Conservation (phyloP, 2,888 invertebrate genomes). For the Sinelater perroti region DNA sequence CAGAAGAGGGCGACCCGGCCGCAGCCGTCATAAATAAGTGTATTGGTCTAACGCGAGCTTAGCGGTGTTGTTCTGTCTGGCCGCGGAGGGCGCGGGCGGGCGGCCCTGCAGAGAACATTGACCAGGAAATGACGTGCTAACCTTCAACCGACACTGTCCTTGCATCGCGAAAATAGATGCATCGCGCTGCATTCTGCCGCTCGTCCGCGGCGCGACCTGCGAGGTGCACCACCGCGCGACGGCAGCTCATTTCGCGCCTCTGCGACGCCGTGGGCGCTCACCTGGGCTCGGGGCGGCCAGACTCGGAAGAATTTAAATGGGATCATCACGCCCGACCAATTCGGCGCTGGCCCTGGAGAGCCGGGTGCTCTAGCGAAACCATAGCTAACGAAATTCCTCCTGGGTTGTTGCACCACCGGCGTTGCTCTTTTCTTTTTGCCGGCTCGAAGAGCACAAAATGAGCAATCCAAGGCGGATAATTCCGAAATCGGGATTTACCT, state of each 20-base stretch:
- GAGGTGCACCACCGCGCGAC: constrained; percentile 14
- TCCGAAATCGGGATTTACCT: too few relatives aligned
- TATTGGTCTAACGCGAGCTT: constrained; percentile 36
- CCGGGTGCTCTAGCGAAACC: too few relatives aligned
- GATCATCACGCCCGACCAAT: too few relatives aligned
- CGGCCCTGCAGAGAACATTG: constrained; percentile 48
- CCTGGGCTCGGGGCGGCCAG: neutral
- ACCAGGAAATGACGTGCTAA: constrained; percentile 51
- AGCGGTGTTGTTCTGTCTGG: constrained; percentile 40
- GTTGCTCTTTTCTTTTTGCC: too few relatives aligned
- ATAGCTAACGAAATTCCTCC: too few relatives aligned
- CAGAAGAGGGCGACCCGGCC: constrained; percentile 10
- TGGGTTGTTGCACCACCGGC: too few relatives aligned
- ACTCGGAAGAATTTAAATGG: constrained; percentile 1
- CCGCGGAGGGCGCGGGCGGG: constrained; percentile 36
- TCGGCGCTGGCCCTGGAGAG: too few relatives aligned
- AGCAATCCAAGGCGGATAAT: too few relatives aligned
- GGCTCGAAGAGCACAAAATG: too few relatives aligned
- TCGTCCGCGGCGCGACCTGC: constrained; percentile 8
- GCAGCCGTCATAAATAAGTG: constrained; percentile 34
- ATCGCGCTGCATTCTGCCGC: constrained; percentile 41
- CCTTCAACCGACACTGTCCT: constrained; percentile 45
- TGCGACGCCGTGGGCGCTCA: too few relatives aligned
- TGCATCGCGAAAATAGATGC: constrained; percentile 44
- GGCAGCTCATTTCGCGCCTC: too few relatives aligned